Conservation (phyloP, 2,888 invertebrate species). For the Cataglyphis altisquamis region DNA sequence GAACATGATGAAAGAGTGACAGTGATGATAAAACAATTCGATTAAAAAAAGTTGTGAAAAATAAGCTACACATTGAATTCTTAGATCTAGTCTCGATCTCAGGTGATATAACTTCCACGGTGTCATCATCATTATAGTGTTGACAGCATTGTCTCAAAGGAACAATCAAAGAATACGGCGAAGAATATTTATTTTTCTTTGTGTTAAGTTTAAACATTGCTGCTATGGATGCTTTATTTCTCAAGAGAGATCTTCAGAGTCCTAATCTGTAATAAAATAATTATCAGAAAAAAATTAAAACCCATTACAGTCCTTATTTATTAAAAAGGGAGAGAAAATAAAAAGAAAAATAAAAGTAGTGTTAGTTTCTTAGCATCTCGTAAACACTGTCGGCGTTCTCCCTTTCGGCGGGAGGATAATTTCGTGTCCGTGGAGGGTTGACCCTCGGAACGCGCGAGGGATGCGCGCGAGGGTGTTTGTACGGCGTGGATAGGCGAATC, state of each 20-base stretch:
- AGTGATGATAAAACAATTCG: neutral
- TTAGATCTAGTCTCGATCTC: neutral
- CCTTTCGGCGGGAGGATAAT: slow-evolving; percentile 18
- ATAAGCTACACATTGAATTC: neutral
- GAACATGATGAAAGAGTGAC: neutral
- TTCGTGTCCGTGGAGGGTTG: slow-evolving; percentile 50
- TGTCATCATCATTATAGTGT: slow-evolving; percentile 8
- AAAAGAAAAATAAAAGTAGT: neutral
- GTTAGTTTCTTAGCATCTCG: slow-evolving; percentile 13
- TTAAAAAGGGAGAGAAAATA: neutral
- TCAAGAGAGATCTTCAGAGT: neutral
- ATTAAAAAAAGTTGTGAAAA: neutral
- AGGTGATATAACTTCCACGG: neutral
- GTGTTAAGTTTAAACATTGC: neutral
- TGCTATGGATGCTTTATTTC: neutral
- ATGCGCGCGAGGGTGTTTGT: slow-evolving; percentile 57
- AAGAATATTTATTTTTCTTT: neutral
- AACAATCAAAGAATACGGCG: neutral
- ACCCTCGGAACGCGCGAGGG: slow-evolving; percentile 40
- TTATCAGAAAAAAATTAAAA: neutral
- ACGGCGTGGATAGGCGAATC: slow-evolving; percentile 50
- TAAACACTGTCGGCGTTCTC: slow-evolving; percentile 21
- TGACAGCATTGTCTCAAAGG: neutral
- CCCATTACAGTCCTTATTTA: neutral
- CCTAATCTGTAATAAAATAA: neutral